Evolutionary conservation across 2,888 invertebrate species (phyloP), one percentile per base, ranked within the genome.

Genomic region (Unio delphinus): DNA sequence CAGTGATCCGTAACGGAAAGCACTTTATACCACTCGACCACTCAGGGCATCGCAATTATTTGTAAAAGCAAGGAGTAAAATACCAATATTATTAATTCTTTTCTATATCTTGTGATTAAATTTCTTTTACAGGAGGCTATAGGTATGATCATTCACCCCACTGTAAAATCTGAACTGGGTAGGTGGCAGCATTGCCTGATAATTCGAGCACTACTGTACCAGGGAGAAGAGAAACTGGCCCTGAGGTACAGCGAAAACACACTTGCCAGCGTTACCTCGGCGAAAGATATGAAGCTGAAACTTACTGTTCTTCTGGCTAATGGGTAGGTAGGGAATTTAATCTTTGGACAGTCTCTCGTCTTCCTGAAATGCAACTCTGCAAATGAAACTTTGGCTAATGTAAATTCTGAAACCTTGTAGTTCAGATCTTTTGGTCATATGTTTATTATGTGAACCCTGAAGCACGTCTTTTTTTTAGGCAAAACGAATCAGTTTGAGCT

Each of bases 181-280:
- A 92, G 92, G 17, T 94, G 94, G 94, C 95, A 95, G 86, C 95
- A 95, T 88, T 92, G 92, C 70, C 92, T 93, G 0, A 93, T 94
- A 0, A 87, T 95, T 7, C 92, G 93, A 7, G 92, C 94, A 0
- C 90, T 90, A 5, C 90, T 95, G 7, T 92, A 92, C 0, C 94
- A 95, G 83, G 92, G 93, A 76, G 93, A 94, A 79, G 92, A 93
- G 0, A 93, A 93, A 82, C 92, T 94, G 18, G 95, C 95, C 0
- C 89, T 95, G 26, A 92, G 93, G 28, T 95, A 95, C 87, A 85
- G 94, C 23, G 93, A 93, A 81, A 92, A 93, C 0, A 89, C 93
- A 65, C 92, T 91, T 88, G 93, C 88, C 73, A 92, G 91, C 0
- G 90, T 93, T 0, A 88, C 91, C 1, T 92, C 92, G 4, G 88